phyloP scores from a whole-genome alignment of 2,797 vertebrate species.

The Gymnothorax reevesii region DNA sequence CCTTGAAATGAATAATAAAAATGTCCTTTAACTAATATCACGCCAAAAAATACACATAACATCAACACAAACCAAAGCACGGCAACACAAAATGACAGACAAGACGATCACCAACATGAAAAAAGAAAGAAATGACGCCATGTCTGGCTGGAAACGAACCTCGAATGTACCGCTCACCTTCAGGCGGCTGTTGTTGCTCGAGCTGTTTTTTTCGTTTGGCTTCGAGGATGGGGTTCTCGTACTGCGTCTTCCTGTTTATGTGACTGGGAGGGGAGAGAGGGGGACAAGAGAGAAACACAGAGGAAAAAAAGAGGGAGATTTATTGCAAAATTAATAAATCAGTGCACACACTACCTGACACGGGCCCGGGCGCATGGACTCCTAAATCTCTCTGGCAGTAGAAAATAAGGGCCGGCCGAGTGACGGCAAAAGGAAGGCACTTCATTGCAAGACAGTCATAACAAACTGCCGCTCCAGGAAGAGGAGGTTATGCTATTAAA shows the following conservation, averaged over 20 bases:
- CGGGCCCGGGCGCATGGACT: constrained; percentile 21
- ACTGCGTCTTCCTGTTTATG: constrained; percentile 99
- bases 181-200: constrained; percentile 84
- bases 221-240: constrained; percentile 95
- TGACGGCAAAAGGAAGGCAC: constrained; percentile 19
- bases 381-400: constrained; percentile 19
- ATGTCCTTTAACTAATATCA: background rate
- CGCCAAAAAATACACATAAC: background rate
- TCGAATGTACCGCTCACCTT: constrained; percentile 77
- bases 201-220: constrained; percentile 94
- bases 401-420: constrained; percentile 17
- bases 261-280: constrained; percentile 74
- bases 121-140: constrained; percentile 63
- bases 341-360: constrained; percentile 34
- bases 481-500: constrained; percentile 23
- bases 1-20: constrained; percentile 12
- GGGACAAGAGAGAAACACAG: background rate
- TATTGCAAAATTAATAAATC: constrained; percentile 38
- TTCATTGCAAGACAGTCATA: constrained; percentile 34
- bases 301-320: constrained; percentile 23
- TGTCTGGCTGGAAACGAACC: constrained; percentile 66
- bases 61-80: background rate
- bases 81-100: background rate
- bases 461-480: constrained; percentile 32
- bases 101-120: constrained; percentile 48